Base-by-base conservation (phyloP, 2,888 invertebrate species). In the Chironomus riparius region DNA sequence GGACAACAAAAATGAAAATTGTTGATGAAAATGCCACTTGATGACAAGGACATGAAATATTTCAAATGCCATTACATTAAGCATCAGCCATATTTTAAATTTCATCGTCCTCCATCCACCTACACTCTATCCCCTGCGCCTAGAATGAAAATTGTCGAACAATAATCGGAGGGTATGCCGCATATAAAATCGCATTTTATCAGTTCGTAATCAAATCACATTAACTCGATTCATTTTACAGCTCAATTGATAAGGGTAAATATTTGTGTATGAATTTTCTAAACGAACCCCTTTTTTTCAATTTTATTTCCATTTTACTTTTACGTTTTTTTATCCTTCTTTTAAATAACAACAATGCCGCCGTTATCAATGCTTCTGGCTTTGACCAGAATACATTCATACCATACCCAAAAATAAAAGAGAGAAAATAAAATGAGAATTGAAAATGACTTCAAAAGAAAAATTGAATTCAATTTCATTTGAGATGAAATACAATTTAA, bases 211-310 rank as follows among this genome's bases (percentile, higher is more conserved):
- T 76, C 76, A 76, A 76, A 76, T 76, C 69, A 68, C 76, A 76
- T 76, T 76, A 69, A 76, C 56, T 56, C 69, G 69, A 76, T 76
- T 76, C 76, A 76, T 76, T 76, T 76, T 76, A 76, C 76, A 69
- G 69, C 76, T 76, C 76, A 76, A 76, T 76, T 76, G 76, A 76
- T 76, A 76, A 76, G 76, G 76, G 76, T 76, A 74, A 74, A 74
- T 62, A 74, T 74, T 74, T 74, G 74, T 65, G 28, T 65, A 68
- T 18, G 28, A 65, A 74, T 68, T 74, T 65, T 62, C 15, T 48
- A 50, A n/a, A 50, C 10, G 48, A 68, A 24, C 74, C 74, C 74
- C 48, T 74, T 74, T 73, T n/a, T 74, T 74, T 74, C 68, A 65
- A 74, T 65, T 74, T 15, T 15, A 15, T 50, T 74, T 74, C 74